phyloP scores from a whole-genome alignment of 2,888 invertebrate genomes.

The Spisula solida region DNA sequence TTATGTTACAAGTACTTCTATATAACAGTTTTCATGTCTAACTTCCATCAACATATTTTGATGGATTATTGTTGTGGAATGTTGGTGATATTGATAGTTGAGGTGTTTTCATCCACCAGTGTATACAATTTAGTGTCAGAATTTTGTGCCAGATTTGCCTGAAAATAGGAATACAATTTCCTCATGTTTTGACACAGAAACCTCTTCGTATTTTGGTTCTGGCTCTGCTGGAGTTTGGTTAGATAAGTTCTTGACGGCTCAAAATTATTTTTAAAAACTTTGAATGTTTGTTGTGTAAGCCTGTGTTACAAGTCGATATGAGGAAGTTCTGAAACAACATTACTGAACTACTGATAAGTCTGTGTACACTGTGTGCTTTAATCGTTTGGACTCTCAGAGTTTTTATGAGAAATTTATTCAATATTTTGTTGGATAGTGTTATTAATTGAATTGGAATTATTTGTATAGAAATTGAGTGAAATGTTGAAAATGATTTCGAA shows the following conservation, averaged over 20 bases:
- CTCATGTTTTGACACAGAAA: background rate
- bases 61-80: background rate
- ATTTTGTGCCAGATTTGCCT: background rate
- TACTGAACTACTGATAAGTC: background rate
- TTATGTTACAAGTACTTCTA: background rate
- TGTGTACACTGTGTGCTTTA: background rate
- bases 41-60: background rate
- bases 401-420: too few relatives aligned
- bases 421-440: background rate
- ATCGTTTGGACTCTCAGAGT: too few relatives aligned
- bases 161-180: background rate
- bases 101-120: constrained; percentile 8
- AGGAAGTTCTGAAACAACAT: background rate
- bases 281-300: background rate
- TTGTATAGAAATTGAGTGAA: background rate
- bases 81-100: background rate
- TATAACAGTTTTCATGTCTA: constrained; percentile 10
- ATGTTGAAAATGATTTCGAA: constrained; percentile 25
- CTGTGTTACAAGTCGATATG: background rate
- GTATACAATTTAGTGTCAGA: background rate
- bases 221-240: background rate
- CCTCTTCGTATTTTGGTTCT: background rate
- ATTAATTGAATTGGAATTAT: background rate
- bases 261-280: background rate
- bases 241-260: constrained; percentile 6